A percentile compares a stretch with the other conserved stretches of the same genome.
phyloP scores from a whole-genome alignment of 1,140 invertebrate genomes.

The Heliconius hermathena region DNA sequence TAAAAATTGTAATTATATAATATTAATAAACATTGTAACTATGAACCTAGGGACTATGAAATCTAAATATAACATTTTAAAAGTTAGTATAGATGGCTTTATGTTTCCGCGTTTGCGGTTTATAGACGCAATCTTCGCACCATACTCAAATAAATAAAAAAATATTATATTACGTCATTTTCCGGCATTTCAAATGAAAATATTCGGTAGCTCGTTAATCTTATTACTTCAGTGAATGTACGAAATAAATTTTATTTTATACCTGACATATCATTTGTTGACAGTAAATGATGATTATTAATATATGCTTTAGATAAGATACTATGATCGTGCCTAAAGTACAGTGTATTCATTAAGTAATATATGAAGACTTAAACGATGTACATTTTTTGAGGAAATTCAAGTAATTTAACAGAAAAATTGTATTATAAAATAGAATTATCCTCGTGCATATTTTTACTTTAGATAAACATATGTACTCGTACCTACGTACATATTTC shows the following conservation, averaged over 20 bases:
- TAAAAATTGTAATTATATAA: no score
- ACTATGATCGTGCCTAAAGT: not conserved
- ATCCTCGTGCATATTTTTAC: no score
- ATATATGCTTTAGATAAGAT: not conserved
- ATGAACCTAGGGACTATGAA: no score
- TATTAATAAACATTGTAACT: no score
- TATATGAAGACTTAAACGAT: not conserved
- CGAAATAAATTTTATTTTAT: not conserved
- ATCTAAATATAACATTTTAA: no score
- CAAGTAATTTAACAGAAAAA: no score
- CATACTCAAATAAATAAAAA: no score
- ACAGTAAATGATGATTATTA: not conserved
- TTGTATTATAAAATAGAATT: no score
- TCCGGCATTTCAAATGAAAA: not conserved
- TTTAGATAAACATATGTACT: no score
- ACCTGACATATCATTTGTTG: not conserved
- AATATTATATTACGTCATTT: not conserved
- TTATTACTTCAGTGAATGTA: not conserved
- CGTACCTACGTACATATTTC: no score
- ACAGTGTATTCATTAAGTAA: not conserved
- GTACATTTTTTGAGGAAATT: no score
- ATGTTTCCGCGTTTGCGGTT: not conserved
- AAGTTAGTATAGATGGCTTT: no score
- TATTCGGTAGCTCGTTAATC: not conserved
- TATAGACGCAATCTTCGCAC: not conserved